Percentiles rank a stretch among this genome's conserved stretches.
Conservation (phyloP, 2,888 invertebrate genomes). For the Brenthis hecate region DNA sequence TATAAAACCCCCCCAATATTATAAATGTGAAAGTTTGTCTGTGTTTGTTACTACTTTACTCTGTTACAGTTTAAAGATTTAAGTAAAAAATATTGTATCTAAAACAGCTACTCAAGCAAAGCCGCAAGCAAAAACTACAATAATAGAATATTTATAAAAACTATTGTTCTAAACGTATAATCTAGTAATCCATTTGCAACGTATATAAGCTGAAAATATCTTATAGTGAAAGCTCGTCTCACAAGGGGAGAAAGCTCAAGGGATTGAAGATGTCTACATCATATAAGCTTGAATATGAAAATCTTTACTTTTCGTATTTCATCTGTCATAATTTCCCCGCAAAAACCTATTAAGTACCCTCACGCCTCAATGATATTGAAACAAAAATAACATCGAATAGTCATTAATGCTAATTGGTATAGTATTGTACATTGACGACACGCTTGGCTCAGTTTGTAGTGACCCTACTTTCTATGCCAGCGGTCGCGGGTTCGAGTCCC, state of each 20-base stretch:
- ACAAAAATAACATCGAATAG: constrained; percentile 33
- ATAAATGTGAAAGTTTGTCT: too few relatives aligned
- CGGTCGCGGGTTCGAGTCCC: too few relatives aligned
- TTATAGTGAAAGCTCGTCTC: constrained; percentile 26
- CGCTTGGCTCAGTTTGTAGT: too few relatives aligned
- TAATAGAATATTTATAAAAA: not conserved
- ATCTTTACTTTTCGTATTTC: constrained; percentile 66
- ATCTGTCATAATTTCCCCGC: constrained; percentile 68
- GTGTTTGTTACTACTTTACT: too few relatives aligned
- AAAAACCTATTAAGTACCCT: constrained; percentile 51
- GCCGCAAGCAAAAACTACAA: not conserved
- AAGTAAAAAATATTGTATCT: too few relatives aligned
- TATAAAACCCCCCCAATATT: too few relatives aligned
- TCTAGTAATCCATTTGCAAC: constrained; percentile 2
- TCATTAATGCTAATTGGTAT: not conserved
- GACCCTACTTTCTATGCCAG: too few relatives aligned
- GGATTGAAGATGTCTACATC: constrained; percentile 60
- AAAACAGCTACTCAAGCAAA: too few relatives aligned
- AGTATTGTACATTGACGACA: too few relatives aligned
- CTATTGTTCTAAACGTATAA: too few relatives aligned
- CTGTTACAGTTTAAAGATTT: too few relatives aligned
- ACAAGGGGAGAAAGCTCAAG: constrained; percentile 61
- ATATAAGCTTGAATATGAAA: constrained; percentile 62
- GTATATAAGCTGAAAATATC: constrained; percentile 4
- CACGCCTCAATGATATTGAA: constrained; percentile 2